Base-by-base conservation (phyloP, 2,797 vertebrate genomes). In the Enteromius afrohamiltoni region DNA sequence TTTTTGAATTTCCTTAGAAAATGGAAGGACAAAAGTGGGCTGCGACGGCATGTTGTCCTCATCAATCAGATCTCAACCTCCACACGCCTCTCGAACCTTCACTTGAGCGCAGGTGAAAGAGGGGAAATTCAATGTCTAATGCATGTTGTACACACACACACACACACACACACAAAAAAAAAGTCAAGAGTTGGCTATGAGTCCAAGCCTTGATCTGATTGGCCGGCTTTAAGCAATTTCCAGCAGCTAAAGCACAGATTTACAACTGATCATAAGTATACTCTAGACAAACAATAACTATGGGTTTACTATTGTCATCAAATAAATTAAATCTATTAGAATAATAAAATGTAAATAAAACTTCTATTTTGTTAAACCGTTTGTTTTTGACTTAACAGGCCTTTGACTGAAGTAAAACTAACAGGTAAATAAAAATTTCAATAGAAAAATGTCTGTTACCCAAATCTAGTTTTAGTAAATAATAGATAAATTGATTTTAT, bases 51-150 rank as follows among this genome's bases (percentile, higher is more conserved):
- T 64, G 42, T 64, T 16, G 3, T 21, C 37, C 37, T 77, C 76
- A 77, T 77, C 76, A 19, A 77, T 77, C 76, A 77, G n/a, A 77
- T 47, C 58, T 42, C 10, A 64, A 29, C 76, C 76, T 64, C n/a
- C 58, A 45, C 58, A 64, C 55, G 75, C 75, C 73, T 47, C 58
- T 40, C 4, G n/a, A 29, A 40, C 13, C 73, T 37, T 37, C 71
- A 37, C 49, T 75, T 2, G 9, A 55, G 19, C 49, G 4, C 29
- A 55, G 31, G 49, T 37, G 21, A 23, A 40, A 55, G 47, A 37
- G 29, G 31, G 0, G 26, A n/a, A 40, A 58, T 9, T 14, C 14
- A 11, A 58, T 1, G 51, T 23, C 31, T 58, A 17, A 58, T 16
- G 51, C 73, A 75, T 34, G 6, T 21, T 51, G 29, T 21, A 31